A percentile compares a stretch with the other conserved stretches of the same genome.
phyloP scores from a whole-genome alignment of 2,797 vertebrate genomes.

The Benthosema pterotum region DNA sequence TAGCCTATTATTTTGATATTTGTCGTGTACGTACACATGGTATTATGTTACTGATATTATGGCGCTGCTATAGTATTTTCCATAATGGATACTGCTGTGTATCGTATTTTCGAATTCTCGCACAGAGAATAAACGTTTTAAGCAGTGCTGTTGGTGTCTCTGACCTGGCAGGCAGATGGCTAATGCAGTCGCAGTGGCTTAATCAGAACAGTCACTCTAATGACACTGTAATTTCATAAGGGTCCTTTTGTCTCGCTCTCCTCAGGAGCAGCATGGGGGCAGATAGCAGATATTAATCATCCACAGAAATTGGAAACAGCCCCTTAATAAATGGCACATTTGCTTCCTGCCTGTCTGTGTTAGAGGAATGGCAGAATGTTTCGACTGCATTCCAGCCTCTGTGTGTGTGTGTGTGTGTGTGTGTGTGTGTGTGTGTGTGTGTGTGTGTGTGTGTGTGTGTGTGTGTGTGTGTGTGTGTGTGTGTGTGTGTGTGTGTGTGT shows the following conservation, averaged over 20 bases:
- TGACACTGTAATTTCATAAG: slow-evolving; percentile 72
- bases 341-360: slow-evolving; percentile 67
- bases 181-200: slow-evolving; percentile 70
- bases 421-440: slow-evolving; percentile 28
- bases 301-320: slow-evolving; percentile 65
- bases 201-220: slow-evolving; percentile 71
- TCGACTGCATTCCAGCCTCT: slow-evolving; percentile 46
- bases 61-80: slow-evolving; percentile 14
- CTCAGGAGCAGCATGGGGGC: slow-evolving; percentile 59
- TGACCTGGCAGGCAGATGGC: slow-evolving; percentile 67
- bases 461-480: slow-evolving; percentile 22
- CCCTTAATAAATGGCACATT: slow-evolving; percentile 72
- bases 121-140: slow-evolving; percentile 44
- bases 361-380: slow-evolving; percentile 60
- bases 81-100: slow-evolving; percentile 31
- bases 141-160: slow-evolving; percentile 62
- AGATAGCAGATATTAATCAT: slow-evolving; percentile 64
- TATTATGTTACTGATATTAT: background rate
- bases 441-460: background rate
- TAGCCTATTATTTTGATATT: too few species aligned
- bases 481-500: slow-evolving; percentile 35
- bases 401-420: slow-evolving; percentile 36
- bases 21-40: too few species aligned
- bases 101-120: slow-evolving; percentile 53
- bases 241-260: slow-evolving; percentile 65